Evolutionary conservation across 1,140 invertebrate genomes (phyloP), one percentile per base, ranked within the genome.

Genomic region (Matsumurasca onukii): DNA sequence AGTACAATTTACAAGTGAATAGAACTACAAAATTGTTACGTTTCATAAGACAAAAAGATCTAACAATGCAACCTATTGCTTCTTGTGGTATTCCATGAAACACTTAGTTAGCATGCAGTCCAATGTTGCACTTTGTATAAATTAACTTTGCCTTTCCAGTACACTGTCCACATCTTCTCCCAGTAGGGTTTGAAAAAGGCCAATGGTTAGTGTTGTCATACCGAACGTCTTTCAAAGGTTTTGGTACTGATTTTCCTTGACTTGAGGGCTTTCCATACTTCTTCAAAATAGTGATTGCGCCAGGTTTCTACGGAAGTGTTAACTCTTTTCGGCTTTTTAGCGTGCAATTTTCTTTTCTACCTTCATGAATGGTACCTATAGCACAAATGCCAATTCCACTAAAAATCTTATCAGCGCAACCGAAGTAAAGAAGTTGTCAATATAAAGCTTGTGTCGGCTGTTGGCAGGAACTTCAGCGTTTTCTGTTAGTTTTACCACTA

Each of bases 401-500:
- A 3, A n/a, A n/a, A n/a, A n/a, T n/a, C n/a, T n/a, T n/a, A n/a
- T n/a, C n/a, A n/a, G n/a, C n/a, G n/a, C n/a, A 34, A 64, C 62
- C 25, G 22, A 17, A 65, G 52, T 72, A 67, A 73, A 73, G 49
- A 63, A 69, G 69, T 73, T 72, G 59, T 73, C 72, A 22, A 74
- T 71, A 39, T 51, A 74, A n/a, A 70, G 48, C 71, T 73, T 75
- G 52, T 71, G 63, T n/a, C 73, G 69, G 27, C 66, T 51, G 62
- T 70, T 72, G 13, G 63, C 22, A 30, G 66, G 67, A 48, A 72
- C 62, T 52, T 72, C 63, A 45, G 68, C 59, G 55, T 68, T 45
- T 34, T 72, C n/a, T 17, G 72, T 24, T 30, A 73, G 61, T 51
- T 29, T n/a, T 15, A 72, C 17, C 39, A 72, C 72, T 29, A 70